Base-by-base conservation (phyloP, 2,888 invertebrate species). In the Agonopterix subpropinquella region DNA sequence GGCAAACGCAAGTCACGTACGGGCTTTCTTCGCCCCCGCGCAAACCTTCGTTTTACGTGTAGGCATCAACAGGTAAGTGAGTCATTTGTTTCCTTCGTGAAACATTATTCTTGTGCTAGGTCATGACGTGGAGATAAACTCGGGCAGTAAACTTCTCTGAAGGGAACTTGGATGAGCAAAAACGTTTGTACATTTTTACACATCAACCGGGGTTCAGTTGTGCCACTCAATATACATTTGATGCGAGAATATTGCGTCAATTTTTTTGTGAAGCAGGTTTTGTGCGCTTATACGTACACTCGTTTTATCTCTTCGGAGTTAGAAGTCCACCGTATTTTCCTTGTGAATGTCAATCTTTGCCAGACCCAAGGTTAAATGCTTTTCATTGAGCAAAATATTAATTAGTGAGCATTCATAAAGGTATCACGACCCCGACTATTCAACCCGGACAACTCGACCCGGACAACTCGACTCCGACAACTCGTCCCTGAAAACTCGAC, bases 11-110 rank as follows among this genome's bases (percentile, higher is more conserved):
- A 71, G 73, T 78, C 76, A 78, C 77, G 76, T 73, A 59, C 56
- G 57, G 61, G 58, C 67, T 55, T 64, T 55, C 52, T 62, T 58
- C 59, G 57, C 62, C 62, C 62, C 64, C 65, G 65, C 63, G 62
- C 59, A 52, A 67, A 68, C 65, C 67, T 67, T 67, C 61, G 60
- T 70, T 68, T 65, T 64, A 54, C 59, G 61, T 59, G 67, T 63
- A 62, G 65, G 69, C 69, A 78, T 82, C 82, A 82, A 82, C 82
- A 82, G 80, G 83, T 82, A 82, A 81, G 77, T 76, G 80, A 80
- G 77, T 73, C 80, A 78, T 82, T 82, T 80, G 73, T 82, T 80
- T 76, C 59, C 64, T 56, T 52, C 60, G 57, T 65, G 67, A 75
- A 77, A 73, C 70, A 80, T 77, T 74, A 67, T 69, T 66, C 60